A percentile compares a stretch with the other conserved stretches of the same genome.
Conservation (phyloP, 2,797 vertebrate species). For the Perdix hodgsoniae region DNA sequence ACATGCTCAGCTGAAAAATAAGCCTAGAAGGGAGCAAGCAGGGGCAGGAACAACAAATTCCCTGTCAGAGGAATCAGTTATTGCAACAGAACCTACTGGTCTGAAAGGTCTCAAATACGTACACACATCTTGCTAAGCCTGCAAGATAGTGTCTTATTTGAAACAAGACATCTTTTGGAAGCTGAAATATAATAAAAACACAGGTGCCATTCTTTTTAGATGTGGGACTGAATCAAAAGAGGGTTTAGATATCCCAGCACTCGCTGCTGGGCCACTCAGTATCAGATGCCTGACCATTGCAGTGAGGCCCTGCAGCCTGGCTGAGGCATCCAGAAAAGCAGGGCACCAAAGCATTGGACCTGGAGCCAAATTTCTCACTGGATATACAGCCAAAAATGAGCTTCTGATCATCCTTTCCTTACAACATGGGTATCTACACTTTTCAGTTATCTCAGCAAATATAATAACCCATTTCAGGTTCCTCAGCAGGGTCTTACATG, state of each 20-base stretch:
- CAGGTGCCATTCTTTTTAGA: neutral
- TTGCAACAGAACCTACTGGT: neutral
- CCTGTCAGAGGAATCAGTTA: neutral
- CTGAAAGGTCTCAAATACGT: neutral
- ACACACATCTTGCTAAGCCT: neutral
- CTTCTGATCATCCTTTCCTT: neutral
- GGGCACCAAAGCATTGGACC: neutral
- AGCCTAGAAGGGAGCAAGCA: neutral
- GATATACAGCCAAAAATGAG: no score
- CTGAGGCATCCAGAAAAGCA: neutral
- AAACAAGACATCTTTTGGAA: neutral
- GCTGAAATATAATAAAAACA: neutral
- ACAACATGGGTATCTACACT: neutral
- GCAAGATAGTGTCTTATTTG: neutral
- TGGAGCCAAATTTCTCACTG: neutral
- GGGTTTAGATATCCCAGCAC: neutral
- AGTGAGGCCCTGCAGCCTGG: neutral
- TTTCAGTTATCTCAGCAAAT: neutral
- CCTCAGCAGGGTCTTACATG: neutral
- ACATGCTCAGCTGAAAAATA: neutral
- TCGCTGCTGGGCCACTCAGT: neutral
- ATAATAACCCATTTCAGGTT: neutral
- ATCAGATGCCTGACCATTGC: neutral
- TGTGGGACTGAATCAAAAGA: neutral
- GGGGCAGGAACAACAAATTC: neutral